Conservation (phyloP, 2,113 vertebrate species). For the Pantherophis guttatus region DNA sequence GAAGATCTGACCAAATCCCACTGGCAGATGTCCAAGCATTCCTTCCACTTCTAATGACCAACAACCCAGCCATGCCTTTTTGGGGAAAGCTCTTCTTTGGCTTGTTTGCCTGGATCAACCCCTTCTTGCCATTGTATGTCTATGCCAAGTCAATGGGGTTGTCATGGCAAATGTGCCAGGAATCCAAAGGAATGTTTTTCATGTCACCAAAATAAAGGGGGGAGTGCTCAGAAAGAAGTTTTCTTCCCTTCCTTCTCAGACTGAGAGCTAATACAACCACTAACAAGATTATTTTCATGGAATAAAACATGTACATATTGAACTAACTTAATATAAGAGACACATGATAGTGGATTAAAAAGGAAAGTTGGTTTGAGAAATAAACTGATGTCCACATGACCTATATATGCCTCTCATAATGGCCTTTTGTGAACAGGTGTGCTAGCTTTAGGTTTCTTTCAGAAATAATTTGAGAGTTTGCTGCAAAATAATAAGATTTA, state of each 20-base stretch:
- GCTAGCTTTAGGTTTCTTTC: neutral
- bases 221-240: neutral
- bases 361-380: neutral
- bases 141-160: slow-evolving; percentile 1
- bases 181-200: neutral
- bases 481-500: neutral
- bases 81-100: slow-evolving; percentile 25
- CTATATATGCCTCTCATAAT: neutral
- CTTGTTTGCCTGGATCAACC: slow-evolving; percentile 26
- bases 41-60: slow-evolving; percentile 22
- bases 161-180: neutral
- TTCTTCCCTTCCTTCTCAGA: neutral
- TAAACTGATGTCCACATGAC: neutral
- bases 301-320: neutral
- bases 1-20: slow-evolving; percentile 3
- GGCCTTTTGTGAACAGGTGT: neutral
- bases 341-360: neutral
- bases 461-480: too few relatives aligned
- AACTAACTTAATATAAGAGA: neutral
- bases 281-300: neutral
- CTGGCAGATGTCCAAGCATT: slow-evolving; percentile 48
- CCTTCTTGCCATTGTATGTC: slow-evolving; percentile 12
- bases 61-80: slow-evolving; percentile 17
- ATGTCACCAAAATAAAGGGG: neutral
- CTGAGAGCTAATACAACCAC: neutral